phyloP scores from a whole-genome alignment of 2,797 vertebrate genomes.

The Chelmon rostratus region DNA sequence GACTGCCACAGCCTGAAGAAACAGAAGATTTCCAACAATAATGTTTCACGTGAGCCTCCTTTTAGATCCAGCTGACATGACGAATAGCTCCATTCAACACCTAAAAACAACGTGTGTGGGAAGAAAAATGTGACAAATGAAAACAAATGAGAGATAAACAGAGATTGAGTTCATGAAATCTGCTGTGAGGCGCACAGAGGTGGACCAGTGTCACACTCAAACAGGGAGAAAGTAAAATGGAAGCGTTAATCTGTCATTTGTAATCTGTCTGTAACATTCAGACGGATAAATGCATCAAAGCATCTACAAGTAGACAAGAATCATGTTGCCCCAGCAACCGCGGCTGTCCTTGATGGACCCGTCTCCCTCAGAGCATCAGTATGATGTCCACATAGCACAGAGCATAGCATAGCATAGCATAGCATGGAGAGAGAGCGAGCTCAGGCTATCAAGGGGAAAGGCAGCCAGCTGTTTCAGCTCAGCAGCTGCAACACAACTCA shows the following conservation, averaged over 20 bases:
- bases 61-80: slow-evolving; percentile 31
- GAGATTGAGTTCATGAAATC: slow-evolving; percentile 39
- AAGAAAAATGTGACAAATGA: slow-evolving; percentile 39
- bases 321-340: neutral
- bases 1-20: neutral
- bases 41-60: neutral
- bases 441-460: slow-evolving; percentile 6
- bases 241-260: slow-evolving; percentile 14
- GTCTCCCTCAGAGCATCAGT: no score
- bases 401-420: no score
- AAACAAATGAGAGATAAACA: slow-evolving; percentile 50
- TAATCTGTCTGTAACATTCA: neutral
- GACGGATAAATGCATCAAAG: neutral
- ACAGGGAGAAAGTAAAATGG: slow-evolving; percentile 22
- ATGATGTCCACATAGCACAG: no score
- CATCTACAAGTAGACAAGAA: neutral
- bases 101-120: slow-evolving; percentile 36
- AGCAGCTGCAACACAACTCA: slow-evolving; percentile 28
- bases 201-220: slow-evolving; percentile 21
- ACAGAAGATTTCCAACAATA: neutral
- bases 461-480: slow-evolving; percentile 22
- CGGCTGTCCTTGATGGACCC: no score
- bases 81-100: slow-evolving; percentile 47
- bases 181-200: slow-evolving; percentile 13
- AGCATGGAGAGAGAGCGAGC: no score